These are phyloP conservation scores for Dipus sagitta DNA, from an alignment of 2,797 vertebrate species.

Conservation along the genomic window DNA sequence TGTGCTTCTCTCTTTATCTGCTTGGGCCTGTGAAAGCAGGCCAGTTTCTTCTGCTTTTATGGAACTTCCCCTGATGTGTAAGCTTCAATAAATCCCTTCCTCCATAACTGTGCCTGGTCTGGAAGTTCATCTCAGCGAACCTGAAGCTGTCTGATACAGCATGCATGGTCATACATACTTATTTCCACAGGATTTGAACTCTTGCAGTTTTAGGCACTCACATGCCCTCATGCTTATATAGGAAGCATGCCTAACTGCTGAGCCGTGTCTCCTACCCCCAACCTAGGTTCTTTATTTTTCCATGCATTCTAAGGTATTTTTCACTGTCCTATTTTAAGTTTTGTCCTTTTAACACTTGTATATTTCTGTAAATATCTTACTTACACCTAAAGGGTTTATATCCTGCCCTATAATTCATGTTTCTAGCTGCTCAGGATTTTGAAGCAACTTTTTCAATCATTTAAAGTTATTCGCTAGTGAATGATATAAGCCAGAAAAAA, in stretches of 20 bases:
- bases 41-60: no score
- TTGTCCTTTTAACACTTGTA: not conserved
- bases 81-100: no score
- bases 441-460: not conserved
- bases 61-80: no score
- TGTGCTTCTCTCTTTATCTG: no score
- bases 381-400: not conserved
- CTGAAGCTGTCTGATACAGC: no score
- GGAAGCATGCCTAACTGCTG: not conserved
- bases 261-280: not conserved
- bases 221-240: no score
- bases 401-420: not conserved
- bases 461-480: not conserved
- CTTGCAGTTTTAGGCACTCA: no score
- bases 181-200: no score
- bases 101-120: no score
- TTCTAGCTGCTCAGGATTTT: not conserved
- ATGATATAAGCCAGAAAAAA: not conserved
- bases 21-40: no score
- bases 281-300: not conserved
- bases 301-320: not conserved
- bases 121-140: no score
- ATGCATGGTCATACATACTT: no score
- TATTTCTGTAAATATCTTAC: not conserved
- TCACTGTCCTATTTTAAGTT: not conserved